These are phyloP conservation scores for Erebia palarica DNA, from an alignment of 2,888 invertebrate genomes.

Conservation along the genomic window DNA sequence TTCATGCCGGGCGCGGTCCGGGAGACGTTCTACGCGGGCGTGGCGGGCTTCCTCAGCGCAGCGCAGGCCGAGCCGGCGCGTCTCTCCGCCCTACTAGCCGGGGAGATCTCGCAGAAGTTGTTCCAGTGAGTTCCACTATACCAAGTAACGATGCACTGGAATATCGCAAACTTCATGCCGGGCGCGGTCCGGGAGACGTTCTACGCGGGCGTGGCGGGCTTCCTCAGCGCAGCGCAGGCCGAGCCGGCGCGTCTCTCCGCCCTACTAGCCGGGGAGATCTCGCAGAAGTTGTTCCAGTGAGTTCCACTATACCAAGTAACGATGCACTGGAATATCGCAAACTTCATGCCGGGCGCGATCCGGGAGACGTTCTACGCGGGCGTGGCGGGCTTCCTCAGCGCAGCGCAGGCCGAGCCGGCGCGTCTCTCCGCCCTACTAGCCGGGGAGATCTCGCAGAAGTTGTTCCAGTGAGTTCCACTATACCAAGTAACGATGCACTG, in stretches of 20 bases:
- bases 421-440: slow-evolving; percentile 62
- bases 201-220: slow-evolving; percentile 88
- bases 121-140: slow-evolving; percentile 84
- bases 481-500: neutral
- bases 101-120: slow-evolving; percentile 90
- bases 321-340: slow-evolving; percentile 75
- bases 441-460: slow-evolving; percentile 90
- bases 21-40: slow-evolving; percentile 80
- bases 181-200: slow-evolving; percentile 68
- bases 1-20: slow-evolving; percentile 85
- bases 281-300: slow-evolving; percentile 91
- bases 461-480: slow-evolving; percentile 85
- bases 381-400: slow-evolving; percentile 90
- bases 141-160: neutral
- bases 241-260: slow-evolving; percentile 77
- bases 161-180: slow-evolving; percentile 90
- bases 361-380: slow-evolving; percentile 80
- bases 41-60: slow-evolving; percentile 91
- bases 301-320: slow-evolving; percentile 42
- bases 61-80: slow-evolving; percentile 84
- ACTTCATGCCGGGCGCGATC: slow-evolving; percentile 86
- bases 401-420: slow-evolving; percentile 85
- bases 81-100: slow-evolving; percentile 64
- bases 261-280: slow-evolving; percentile 84
- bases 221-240: slow-evolving; percentile 88